Conservation (phyloP, 2,113 vertebrate species). For the Philantomba maxwellii region DNA sequence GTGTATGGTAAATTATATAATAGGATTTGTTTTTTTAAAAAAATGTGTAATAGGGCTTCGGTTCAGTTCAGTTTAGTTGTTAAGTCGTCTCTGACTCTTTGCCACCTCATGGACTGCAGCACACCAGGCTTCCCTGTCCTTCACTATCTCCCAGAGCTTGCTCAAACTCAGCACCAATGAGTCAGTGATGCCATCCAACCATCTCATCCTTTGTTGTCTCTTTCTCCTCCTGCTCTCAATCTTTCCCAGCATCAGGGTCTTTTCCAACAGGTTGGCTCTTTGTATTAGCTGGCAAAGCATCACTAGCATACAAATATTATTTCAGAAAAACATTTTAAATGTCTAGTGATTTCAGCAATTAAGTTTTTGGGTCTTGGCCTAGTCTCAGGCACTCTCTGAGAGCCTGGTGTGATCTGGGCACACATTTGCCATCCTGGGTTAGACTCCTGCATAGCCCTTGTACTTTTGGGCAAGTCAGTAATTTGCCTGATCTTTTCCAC, state of each 20-base stretch:
- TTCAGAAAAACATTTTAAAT: neutral
- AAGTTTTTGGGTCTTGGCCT: neutral
- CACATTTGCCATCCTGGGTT: no score
- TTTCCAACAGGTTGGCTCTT: neutral
- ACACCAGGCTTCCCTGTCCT: neutral
- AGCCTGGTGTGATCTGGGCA: neutral
- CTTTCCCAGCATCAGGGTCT: neutral
- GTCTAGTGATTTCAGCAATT: neutral
- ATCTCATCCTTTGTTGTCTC: neutral
- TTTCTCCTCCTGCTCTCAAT: neutral
- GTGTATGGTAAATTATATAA: neutral
- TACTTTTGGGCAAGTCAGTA: neutral
- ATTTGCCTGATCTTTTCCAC: neutral
- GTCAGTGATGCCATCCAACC: neutral
- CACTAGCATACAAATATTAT: neutral
- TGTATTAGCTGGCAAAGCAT: neutral
- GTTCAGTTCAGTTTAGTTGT: neutral
- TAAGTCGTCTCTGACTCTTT: neutral
- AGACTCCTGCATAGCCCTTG: neutral
- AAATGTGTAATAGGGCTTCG: neutral
- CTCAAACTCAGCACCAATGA: neutral
- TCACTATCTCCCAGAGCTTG: neutral
- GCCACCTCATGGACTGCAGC: neutral
- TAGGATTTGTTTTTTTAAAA: neutral
- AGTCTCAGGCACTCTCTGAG: neutral